phyloP scores from a whole-genome alignment of 2,888 invertebrate genomes.

The Pimpla rufipes region DNA sequence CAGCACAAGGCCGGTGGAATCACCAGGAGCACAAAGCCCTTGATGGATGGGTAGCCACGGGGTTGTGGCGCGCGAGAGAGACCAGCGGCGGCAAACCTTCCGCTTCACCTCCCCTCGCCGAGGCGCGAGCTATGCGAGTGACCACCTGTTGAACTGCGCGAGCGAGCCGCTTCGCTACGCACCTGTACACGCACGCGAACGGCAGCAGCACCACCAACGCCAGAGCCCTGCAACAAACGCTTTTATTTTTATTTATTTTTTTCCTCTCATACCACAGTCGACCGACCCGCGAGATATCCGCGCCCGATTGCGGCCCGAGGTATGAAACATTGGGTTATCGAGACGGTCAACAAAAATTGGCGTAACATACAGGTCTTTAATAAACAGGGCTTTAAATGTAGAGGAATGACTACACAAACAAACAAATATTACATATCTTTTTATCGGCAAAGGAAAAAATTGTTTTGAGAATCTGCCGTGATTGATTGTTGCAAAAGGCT shows the following conservation, averaged over 20 bases:
- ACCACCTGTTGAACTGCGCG: slow-evolving; percentile 83
- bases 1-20: slow-evolving; percentile 56
- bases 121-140: slow-evolving; percentile 71
- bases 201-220: slow-evolving; percentile 66
- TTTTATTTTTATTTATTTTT: slow-evolving; percentile 68
- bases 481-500: too few species aligned
- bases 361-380: too few species aligned
- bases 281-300: slow-evolving; percentile 40
- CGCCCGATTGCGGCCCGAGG: slow-evolving; percentile 27
- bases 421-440: too few species aligned
- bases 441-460: too few species aligned
- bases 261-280: slow-evolving; percentile 41
- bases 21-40: slow-evolving; percentile 82
- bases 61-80: slow-evolving; percentile 76
- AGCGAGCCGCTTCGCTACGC: slow-evolving; percentile 75
- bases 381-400: too few species aligned
- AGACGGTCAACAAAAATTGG: not conserved
- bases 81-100: slow-evolving; percentile 70
- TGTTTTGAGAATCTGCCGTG: too few species aligned
- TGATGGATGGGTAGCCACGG: slow-evolving; percentile 84
- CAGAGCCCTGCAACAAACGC: slow-evolving; percentile 82
- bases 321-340: not conserved
- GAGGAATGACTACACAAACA: too few species aligned
- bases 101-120: slow-evolving; percentile 65
- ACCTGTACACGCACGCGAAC: slow-evolving; percentile 83